Evolutionary conservation across 2,797 vertebrate species (phyloP), one percentile per base, ranked within the genome.

Genomic region (Enoplosus armatus): DNA sequence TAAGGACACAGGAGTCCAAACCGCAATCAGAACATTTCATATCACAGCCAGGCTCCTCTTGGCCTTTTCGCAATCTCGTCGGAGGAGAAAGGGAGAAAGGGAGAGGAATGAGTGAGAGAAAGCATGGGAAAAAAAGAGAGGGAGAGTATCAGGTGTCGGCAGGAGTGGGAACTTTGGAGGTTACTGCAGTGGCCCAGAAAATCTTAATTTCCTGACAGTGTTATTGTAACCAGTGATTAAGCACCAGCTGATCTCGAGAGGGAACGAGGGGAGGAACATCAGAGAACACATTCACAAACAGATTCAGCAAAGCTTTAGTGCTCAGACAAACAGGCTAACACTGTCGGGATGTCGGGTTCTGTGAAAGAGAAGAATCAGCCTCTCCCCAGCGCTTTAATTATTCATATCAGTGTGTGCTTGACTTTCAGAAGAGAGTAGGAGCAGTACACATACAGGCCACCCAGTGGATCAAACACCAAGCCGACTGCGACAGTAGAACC

Each of bases 21-120:
- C 48, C 22, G 39, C 91, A 89, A 92, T 93, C 90, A 82, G 84
- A 86, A 87, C 87, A 82, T 90, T 91, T 94, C 86, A 86, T 92
- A 92, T 92, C 87, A 72, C 80, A 73, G 69, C 64, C 61, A 58
- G 72, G 53, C 69, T 85, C 81, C 69, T 80, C 65, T 82, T 90
- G 89, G 82, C 90, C 87, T 93, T 90, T 88, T 64, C 70, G 54
- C 72, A 75, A 70, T 75, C 79, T 80, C 73, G 74, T 66, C 43
- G 35, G 67, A 72, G 63, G 72, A 76, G 43, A 65, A 22, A 41
- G 47, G 41, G 26, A 59, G 27, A 62, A 73, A 77, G 45, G 56
- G 29, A 37, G 35, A 81, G 41, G 61, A 77, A 61, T 8, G 27
- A 83, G 51, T 43, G 56, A 72, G 51, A 43, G 47, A 33, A 79